A percentile compares a stretch with the other conserved stretches of the same genome.
Evolutionary conservation across 2,888 invertebrate genomes (phyloP).

Genomic region (Drosophila kambysellisi): DNA sequence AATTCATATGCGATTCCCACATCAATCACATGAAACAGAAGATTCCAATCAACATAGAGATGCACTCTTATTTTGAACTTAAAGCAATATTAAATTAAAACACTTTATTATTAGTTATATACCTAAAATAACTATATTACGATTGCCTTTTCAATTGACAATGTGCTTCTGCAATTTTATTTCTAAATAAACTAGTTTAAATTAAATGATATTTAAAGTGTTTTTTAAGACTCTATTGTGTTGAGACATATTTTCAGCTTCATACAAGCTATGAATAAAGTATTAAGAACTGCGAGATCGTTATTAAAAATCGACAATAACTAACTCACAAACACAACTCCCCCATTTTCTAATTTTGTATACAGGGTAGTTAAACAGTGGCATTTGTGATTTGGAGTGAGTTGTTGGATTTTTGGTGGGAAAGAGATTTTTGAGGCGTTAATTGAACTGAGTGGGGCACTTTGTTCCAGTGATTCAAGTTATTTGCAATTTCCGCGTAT

Average conservation of each 20-base stretch:
- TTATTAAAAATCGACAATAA: background rate
- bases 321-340: background rate
- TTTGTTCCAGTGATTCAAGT: conserved; percentile 39
- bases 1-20: conserved; percentile 44
- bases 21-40: conserved; percentile 30
- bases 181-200: background rate
- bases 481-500: conserved; percentile 64
- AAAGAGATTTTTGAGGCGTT: conserved; percentile 67
- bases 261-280: background rate
- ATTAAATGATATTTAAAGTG: background rate
- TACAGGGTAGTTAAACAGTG: conserved; percentile 46
- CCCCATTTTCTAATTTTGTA: background rate
- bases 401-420: conserved; percentile 58
- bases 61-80: background rate
- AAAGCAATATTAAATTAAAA: background rate
- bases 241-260: background rate
- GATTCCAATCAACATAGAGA: background rate
- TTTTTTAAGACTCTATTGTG: background rate
- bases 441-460: conserved; percentile 62
- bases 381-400: conserved; percentile 48
- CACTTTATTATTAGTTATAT: background rate
- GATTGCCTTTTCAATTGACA: background rate
- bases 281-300: background rate
- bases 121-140: background rate
- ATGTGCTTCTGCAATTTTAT: background rate